Evolutionary conservation across 2,113 vertebrate species (phyloP).

Genomic region (Oriolus oriolus): DNA sequence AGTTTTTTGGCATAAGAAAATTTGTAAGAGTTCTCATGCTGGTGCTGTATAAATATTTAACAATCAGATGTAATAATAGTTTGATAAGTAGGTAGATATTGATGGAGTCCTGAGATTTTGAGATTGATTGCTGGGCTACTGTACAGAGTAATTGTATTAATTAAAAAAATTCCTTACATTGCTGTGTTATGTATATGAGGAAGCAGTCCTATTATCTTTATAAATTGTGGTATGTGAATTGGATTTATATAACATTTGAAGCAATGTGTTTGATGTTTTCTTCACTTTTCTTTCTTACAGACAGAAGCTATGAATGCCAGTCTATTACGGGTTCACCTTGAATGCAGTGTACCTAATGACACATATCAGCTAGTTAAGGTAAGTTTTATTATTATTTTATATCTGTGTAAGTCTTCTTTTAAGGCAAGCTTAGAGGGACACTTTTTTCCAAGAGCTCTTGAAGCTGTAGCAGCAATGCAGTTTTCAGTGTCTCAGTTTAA

Average conservation of each 20-base stretch:
- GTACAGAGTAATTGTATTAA: not conserved
- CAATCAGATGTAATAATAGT: not conserved
- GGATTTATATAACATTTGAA: not conserved
- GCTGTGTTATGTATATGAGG: not conserved
- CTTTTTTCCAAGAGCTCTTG: not conserved
- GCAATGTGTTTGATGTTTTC: not conserved
- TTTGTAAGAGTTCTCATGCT: not conserved
- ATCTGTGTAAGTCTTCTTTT: not conserved
- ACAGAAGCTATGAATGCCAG: constrained; percentile 88
- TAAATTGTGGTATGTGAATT: not conserved
- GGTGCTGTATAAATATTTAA: not conserved
- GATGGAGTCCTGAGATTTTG: not conserved
- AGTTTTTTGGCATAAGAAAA: not conserved
- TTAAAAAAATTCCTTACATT: not conserved
- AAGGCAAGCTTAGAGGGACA: not conserved
- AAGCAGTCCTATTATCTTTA: not conserved
- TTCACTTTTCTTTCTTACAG: constrained; percentile 65
- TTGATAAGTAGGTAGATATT: not conserved
- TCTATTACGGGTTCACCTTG: constrained; percentile 85
- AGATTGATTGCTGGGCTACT: not conserved
- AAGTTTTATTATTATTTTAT: not conserved
- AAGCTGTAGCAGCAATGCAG: not conserved
- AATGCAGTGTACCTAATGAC: constrained; percentile 85
- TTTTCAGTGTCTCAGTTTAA: not conserved
- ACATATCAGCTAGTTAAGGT: constrained; percentile 83